Conservation (phyloP, 2,888 invertebrate species). For the Brachycybe producta region DNA sequence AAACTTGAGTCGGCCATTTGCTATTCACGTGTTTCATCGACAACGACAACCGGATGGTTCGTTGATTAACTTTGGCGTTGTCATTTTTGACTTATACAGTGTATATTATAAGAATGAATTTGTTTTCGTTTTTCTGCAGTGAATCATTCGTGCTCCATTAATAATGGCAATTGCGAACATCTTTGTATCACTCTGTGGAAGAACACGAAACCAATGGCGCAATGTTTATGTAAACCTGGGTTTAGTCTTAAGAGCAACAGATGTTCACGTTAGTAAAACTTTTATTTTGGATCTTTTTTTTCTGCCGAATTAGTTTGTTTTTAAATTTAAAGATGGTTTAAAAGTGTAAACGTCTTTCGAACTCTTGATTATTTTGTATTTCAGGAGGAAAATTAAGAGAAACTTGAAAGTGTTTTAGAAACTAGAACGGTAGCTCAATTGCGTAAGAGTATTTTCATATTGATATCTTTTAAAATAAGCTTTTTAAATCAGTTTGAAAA, state of each 20-base stretch:
- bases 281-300: constrained; percentile 21
- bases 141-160: constrained; percentile 52
- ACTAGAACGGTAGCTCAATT: too few relatives aligned
- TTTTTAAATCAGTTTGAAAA: too few relatives aligned
- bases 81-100: too few relatives aligned
- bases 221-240: constrained; percentile 60
- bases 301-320: constrained; percentile 13
- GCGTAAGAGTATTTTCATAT: too few relatives aligned
- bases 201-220: constrained; percentile 40
- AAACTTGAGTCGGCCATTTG: constrained; percentile 47
- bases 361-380: too few relatives aligned
- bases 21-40: constrained; percentile 59
- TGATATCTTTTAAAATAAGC: too few relatives aligned
- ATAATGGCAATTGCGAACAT: constrained; percentile 55
- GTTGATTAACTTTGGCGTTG: too few relatives aligned
- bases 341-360: too few relatives aligned
- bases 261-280: constrained; percentile 52
- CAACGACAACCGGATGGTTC: constrained; percentile 60
- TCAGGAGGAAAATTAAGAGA: too few relatives aligned
- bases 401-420: too few relatives aligned
- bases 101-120: constrained; percentile 8
- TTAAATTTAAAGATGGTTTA: constrained; percentile 15
- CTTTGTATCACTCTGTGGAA: constrained; percentile 57
- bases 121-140: constrained; percentile 31
- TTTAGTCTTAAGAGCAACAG: constrained; percentile 47